Percentiles rank a stretch among this genome's conserved stretches.
These are phyloP conservation scores for Arnoldichthys spilopterus DNA, from an alignment of 2,797 vertebrate species.

Conservation along the genomic window DNA sequence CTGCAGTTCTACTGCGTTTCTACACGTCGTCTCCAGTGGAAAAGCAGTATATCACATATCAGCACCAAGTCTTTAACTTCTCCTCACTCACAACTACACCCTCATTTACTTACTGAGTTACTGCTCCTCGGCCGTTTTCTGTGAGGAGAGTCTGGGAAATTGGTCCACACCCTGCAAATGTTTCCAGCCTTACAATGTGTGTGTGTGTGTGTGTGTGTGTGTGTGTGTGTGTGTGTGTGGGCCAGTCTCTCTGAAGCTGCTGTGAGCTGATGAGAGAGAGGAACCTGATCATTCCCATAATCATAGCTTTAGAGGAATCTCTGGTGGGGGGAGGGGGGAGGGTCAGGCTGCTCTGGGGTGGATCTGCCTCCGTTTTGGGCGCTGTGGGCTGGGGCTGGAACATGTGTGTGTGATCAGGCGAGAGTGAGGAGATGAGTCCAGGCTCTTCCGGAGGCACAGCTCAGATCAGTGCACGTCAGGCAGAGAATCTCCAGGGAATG, in stretches of 20 bases:
- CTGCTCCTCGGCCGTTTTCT: conserved; percentile 50
- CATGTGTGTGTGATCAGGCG: conserved; percentile 43
- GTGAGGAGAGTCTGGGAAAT: conserved; percentile 44
- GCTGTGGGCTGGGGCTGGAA: conserved; percentile 46
- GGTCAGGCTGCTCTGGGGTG: conserved; percentile 31
- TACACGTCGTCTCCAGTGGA: too few relatives aligned
- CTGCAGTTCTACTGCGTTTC: too few relatives aligned
- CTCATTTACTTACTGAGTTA: conserved; percentile 44
- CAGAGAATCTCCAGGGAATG: neutral
- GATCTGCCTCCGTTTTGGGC: conserved; percentile 39
- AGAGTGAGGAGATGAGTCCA: conserved; percentile 25
- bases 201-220: neutral
- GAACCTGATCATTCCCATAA: conserved; percentile 37
- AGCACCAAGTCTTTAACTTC: neutral
- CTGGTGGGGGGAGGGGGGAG: conserved; percentile 1
- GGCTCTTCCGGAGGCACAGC: neutral
- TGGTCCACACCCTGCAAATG: neutral
- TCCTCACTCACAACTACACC: neutral
- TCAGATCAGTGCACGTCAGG: conserved; percentile 25
- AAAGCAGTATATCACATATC: neutral
- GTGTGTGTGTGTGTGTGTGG: neutral
- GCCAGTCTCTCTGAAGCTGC: neutral
- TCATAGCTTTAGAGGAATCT: conserved; percentile 26
- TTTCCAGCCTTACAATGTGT: neutral
- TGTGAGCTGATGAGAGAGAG: conserved; percentile 27